Percentiles rank a stretch among this genome's conserved stretches.
Evolutionary conservation across 2,797 vertebrate species (phyloP).

Genomic region (Crocodylus rhombifer): DNA sequence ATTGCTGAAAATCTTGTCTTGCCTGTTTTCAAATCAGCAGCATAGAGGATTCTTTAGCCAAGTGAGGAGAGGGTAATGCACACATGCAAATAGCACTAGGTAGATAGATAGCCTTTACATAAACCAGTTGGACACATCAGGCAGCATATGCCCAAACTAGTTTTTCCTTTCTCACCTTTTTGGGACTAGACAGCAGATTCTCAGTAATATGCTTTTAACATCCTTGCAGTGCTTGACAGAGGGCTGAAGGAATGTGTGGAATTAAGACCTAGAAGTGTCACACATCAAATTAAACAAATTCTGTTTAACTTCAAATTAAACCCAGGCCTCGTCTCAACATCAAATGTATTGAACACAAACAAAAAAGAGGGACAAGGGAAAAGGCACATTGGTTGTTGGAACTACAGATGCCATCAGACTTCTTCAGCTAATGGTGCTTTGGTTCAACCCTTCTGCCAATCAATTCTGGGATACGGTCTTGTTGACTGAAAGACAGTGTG

Average conservation of each 20-base stretch:
- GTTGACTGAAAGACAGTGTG: no score
- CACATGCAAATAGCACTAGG: no score
- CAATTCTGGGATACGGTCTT: neutral
- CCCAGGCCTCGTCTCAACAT: conserved; percentile 7
- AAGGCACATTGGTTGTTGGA: conserved; percentile 32
- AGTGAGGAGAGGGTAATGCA: no score
- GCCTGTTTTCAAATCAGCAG: neutral
- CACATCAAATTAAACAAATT: neutral
- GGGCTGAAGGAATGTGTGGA: conserved; percentile 21
- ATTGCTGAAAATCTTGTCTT: neutral
- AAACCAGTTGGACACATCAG: neutral
- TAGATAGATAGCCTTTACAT: neutral
- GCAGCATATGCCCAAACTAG: conserved; percentile 3
- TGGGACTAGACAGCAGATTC: conserved; percentile 43
- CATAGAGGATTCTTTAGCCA: neutral
- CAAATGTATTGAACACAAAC: conserved; percentile 1
- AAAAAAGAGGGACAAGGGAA: conserved; percentile 29
- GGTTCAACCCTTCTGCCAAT: conserved; percentile 44
- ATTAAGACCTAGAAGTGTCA: neutral
- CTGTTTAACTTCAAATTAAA: conserved; percentile 44
- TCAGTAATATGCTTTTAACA: conserved; percentile 19
- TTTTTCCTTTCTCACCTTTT: conserved; percentile 38
- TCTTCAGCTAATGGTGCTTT: neutral
- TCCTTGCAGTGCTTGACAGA: conserved; percentile 34
- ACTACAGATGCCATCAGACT: neutral